Base-by-base conservation (phyloP, 2,888 invertebrate species). In the Enchytraeus crypticus region DNA sequence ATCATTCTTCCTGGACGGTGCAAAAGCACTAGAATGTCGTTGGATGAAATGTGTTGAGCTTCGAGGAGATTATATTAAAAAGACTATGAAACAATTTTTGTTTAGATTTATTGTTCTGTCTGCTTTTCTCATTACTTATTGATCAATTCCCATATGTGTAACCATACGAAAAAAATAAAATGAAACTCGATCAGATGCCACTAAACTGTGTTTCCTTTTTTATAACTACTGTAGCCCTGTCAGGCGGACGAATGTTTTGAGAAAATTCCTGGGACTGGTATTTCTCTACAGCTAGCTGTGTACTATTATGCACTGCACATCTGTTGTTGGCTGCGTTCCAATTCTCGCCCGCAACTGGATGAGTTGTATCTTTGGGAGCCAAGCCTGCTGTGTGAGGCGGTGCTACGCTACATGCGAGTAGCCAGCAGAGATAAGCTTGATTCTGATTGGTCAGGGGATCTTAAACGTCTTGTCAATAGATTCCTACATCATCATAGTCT, bases 241-340 rank as follows among this genome's bases (percentile, higher is more conserved):
- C 29, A 43, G 23, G 59, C 78, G 26, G 77, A 78, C 26, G 59
- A 67, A 1, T 74, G 77, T 62, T 77, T 82, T 63, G 69, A 68
- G 23, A 69, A 72, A 23, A 69, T 80, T 11, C 79, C 80, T 1
- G 72, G 70, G 30, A 77, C 80, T 8, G 74, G 74, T 26, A 69
- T 80, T 1, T 74, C 79, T 2, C 72, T 81, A 2, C 79, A 80
- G 64, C 64, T 79, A 53, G 78, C 80, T 11, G 69, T 73, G 34
- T 80, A 78, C 64, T 81, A 74, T 72, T 81, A 75, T 70, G 76
- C 79, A 29, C 68, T 80, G 34, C 78, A 75, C 60, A 64, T 75
- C 29, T 72, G 72, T 62, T 56, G 67, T 26, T 63, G 65, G 33
- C 63, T 76, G 11, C 66, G 64, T 51, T 71, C 71, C 5, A 53